Percentiles rank a stretch among this genome's conserved stretches.
These are phyloP conservation scores for Carassius carassius DNA, from an alignment of 2,113 vertebrate species.

Conservation along the genomic window DNA sequence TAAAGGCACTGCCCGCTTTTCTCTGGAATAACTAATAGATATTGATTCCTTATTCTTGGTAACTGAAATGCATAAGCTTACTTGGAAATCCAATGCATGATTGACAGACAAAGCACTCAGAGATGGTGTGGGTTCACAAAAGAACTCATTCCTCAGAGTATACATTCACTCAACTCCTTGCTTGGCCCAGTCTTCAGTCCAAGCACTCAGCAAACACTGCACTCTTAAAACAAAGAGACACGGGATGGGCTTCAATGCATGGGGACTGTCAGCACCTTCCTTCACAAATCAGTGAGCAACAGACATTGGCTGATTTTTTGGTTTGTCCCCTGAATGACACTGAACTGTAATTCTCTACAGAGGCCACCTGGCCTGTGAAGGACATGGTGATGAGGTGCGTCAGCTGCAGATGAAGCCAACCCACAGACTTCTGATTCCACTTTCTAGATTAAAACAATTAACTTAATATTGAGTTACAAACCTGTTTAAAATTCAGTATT, in stretches of 20 bases:
- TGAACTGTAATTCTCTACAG: constrained; percentile 1
- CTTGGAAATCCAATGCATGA: constrained; percentile 8
- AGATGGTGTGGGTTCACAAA: background rate
- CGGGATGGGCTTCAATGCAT: background rate
- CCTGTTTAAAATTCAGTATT: too few relatives aligned
- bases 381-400: constrained; percentile 37
- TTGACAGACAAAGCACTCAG: constrained; percentile 12
- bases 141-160: constrained; percentile 19
- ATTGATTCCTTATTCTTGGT: constrained; percentile 11
- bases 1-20: background rate
- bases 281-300: background rate
- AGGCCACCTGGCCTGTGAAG: constrained; percentile 30
- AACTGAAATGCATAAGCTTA: constrained; percentile 13
- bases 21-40: background rate
- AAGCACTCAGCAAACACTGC: constrained; percentile 17
- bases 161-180: constrained; percentile 19
- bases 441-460: too few relatives aligned
- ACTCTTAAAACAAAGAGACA: background rate
- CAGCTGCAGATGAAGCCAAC: background rate
- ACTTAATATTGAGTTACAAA: too few relatives aligned
- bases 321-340: constrained; percentile 40
- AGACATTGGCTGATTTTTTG: background rate
- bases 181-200: constrained; percentile 3
- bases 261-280: constrained; percentile 27
- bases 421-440: background rate